Evolutionary conservation across 2,888 invertebrate species (phyloP).

Genomic region (Agonopterix heracliana): DNA sequence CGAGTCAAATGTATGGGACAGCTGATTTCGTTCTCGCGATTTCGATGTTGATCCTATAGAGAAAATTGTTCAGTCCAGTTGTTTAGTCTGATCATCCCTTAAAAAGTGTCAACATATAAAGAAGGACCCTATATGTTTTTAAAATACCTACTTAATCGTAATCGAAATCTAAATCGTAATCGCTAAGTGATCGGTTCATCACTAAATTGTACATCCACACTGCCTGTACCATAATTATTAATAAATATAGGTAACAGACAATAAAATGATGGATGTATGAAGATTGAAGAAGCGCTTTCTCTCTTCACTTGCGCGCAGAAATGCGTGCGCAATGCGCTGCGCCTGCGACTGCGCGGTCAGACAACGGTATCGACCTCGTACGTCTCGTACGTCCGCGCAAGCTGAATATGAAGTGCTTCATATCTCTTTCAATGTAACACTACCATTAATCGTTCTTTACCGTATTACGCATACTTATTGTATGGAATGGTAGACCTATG

Average conservation of each 20-base stretch:
- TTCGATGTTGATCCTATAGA: too few relatives aligned
- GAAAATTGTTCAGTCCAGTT: too few relatives aligned
- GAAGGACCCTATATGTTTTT: too few relatives aligned
- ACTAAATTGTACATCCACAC: too few relatives aligned
- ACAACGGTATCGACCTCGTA: conserved; percentile 27
- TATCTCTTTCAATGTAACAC: conserved; percentile 7
- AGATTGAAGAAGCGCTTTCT: background rate
- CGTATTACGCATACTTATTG: conserved; percentile 12
- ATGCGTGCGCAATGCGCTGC: conserved; percentile 19
- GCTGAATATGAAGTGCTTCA: conserved; percentile 16
- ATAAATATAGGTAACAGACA: background rate
- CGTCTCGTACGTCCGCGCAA: conserved; percentile 11
- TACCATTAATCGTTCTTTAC: conserved; percentile 13
- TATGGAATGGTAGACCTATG: background rate
- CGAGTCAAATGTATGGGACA: too few relatives aligned
- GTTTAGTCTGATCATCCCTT: too few relatives aligned
- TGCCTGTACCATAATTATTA: too few relatives aligned
- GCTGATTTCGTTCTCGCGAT: too few relatives aligned
- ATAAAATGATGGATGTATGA: background rate
- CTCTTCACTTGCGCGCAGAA: conserved; percentile 2
- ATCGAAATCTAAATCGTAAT: too few relatives aligned
- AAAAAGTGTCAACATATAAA: too few relatives aligned
- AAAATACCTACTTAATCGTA: too few relatives aligned
- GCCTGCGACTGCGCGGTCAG: conserved; percentile 22
- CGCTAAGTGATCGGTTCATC: too few relatives aligned